A percentile compares a stretch with the other conserved stretches of the same genome.
Evolutionary conservation across 2,888 invertebrate species (phyloP).

Genomic region (Eupeodes luniger): DNA sequence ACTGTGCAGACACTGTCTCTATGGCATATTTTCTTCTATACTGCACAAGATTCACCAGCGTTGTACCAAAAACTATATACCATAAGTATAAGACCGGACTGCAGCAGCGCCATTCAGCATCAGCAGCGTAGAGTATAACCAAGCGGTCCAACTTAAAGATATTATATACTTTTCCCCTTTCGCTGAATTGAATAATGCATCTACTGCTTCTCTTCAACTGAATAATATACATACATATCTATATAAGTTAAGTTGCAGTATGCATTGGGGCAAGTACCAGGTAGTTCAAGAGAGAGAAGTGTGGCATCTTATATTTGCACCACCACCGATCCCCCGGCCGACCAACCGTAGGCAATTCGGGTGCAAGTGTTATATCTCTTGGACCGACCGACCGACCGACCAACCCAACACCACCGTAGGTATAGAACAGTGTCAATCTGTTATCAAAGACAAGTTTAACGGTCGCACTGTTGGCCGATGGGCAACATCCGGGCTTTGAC

Average conservation of each 20-base stretch:
- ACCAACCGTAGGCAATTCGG: conserved; percentile 17
- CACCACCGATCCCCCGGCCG: neutral
- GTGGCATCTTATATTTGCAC: conserved; percentile 44
- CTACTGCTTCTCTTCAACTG: too few relatives aligned
- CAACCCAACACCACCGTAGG: too few relatives aligned
- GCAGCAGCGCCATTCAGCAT: neutral
- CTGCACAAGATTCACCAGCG: conserved; percentile 4
- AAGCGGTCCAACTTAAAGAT: conserved; percentile 24
- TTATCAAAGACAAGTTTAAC: conserved; percentile 49
- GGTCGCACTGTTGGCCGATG: conserved; percentile 11
- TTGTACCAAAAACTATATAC: too few relatives aligned
- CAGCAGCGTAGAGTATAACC: neutral
- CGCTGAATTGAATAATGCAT: conserved; percentile 10
- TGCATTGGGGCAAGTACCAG: neutral
- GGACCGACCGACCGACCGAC: conserved; percentile 1
- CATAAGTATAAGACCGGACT: neutral
- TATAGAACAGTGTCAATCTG: conserved; percentile 66
- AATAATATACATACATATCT: neutral
- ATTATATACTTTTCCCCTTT: conserved; percentile 19
- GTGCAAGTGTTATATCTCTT: conserved; percentile 45
- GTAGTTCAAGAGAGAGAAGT: neutral
- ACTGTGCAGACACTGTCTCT: neutral
- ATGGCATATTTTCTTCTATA: neutral
- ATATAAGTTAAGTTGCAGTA: conserved; percentile 27
- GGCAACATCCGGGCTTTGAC: conserved; percentile 58